Evolutionary conservation across 2,113 vertebrate genomes (phyloP).

Genomic region (Lichenostomus cassidix): DNA sequence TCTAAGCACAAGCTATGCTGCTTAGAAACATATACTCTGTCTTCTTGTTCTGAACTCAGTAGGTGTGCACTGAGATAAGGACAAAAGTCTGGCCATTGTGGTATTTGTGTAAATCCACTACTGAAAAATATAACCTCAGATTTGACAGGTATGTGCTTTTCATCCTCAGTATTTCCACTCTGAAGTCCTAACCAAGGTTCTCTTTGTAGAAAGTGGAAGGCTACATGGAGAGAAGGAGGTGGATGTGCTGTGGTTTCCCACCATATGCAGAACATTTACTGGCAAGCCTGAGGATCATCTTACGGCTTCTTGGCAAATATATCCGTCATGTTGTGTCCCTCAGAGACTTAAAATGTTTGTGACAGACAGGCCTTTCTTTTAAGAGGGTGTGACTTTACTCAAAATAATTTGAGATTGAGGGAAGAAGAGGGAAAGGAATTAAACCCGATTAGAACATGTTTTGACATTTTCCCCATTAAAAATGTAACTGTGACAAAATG

Average conservation of each 20-base stretch:
- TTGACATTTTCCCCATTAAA: not conserved
- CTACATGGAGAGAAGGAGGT: not conserved
- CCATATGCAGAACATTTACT: not conserved
- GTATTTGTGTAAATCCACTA: not conserved
- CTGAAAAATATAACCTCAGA: not conserved
- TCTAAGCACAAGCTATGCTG: not conserved
- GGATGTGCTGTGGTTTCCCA: not conserved
- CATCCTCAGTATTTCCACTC: not conserved
- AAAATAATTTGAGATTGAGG: not conserved
- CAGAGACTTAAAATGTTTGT: not conserved
- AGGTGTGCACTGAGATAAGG: not conserved
- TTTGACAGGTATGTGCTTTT: not conserved
- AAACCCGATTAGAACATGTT: not conserved
- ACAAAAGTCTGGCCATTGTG: not conserved
- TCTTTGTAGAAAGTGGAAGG: not conserved
- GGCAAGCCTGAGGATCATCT: not conserved
- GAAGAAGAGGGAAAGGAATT: not conserved
- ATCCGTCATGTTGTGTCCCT: fast-evolving
- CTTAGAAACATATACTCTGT: not conserved
- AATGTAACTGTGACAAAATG: not conserved
- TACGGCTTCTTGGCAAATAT: not conserved
- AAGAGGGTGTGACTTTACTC: not conserved
- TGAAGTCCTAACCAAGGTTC: not conserved
- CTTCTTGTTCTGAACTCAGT: not conserved
- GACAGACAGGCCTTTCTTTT: not conserved